Evolutionary conservation across 2,888 invertebrate species (phyloP), one percentile per base, ranked within the genome.

Genomic region (Caenorhabditis angaria): DNA sequence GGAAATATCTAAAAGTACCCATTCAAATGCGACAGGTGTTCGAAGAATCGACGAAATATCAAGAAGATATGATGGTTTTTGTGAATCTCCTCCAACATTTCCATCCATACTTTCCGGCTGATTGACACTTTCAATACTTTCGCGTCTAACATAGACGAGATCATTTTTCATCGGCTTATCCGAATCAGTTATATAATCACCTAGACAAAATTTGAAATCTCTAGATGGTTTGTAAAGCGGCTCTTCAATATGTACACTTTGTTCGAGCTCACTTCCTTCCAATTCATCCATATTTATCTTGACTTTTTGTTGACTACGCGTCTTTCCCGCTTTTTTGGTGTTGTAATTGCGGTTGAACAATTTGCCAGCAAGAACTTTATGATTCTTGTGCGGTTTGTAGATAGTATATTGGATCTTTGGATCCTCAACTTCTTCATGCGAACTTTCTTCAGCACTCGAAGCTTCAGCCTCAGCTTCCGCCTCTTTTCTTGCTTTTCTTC

Each of bases 121-220:
- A 29, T 61, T 32, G 12, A 76, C 68, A 59, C 78, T 76, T 53
- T 78, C 76, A 35, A 78, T 76, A 55, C 76, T 76, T 22, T 65
- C 66, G 27, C 78, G 63, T 10, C 76, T 59, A 10, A 78, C 65
- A 27, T 58, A 68, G 2, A 78, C 78, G 18, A 61, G 56, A 29
- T 53, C 55, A 1, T 25, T 64, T n/a, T 58, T 60, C 50, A 51
- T 64, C 12, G 61, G 54, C 24, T 54, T 53, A 29, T 4, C n/a
- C 3, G 47, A n/a, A 20, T 50, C 59, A 22, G 61, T 70, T 50
- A 80, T 71, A 65, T 68, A 80, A 64, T 80, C 80, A 12, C 76
- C 80, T 25, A 80, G 70, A 53, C 71, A 77, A 56, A 80, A 80
- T 27, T 58, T 61, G 68, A 75, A 72, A 59, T 80, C 80, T 0